These are phyloP conservation scores for Dendropsophus ebraccatus DNA, from an alignment of 2,113 vertebrate genomes.

Conservation along the genomic window DNA sequence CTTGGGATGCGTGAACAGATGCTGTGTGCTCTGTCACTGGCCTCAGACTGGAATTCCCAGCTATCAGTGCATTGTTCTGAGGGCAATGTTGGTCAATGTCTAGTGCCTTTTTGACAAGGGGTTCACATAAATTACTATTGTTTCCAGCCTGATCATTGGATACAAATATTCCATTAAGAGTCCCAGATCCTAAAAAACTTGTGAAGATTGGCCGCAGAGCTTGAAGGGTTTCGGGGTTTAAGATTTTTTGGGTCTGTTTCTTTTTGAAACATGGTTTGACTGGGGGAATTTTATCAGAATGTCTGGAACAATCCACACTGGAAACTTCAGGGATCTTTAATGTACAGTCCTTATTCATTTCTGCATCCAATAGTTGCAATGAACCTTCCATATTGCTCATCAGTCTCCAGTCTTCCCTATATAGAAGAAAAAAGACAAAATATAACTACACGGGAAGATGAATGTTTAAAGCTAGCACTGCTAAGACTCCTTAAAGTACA, in stretches of 20 bases:
- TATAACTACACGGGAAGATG: background rate
- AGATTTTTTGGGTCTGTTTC: conserved; percentile 85
- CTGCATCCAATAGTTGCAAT: conserved; percentile 78
- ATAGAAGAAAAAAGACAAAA: background rate
- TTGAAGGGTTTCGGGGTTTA: conserved; percentile 85
- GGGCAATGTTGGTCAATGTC: conserved; percentile 79
- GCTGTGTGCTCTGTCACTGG: conserved; percentile 60
- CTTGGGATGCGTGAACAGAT: conserved; percentile 66
- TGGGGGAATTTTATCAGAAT: conserved; percentile 86
- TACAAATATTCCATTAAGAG: conserved; percentile 88
- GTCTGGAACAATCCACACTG: conserved; percentile 76
- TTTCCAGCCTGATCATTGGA: conserved; percentile 75
- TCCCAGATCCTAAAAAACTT: conserved; percentile 83
- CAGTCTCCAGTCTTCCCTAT: conserved; percentile 52
- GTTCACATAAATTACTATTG: conserved; percentile 79
- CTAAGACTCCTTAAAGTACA: background rate
- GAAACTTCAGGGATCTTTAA: conserved; percentile 69
- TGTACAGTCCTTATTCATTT: conserved; percentile 63
- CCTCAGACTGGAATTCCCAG: conserved; percentile 62
- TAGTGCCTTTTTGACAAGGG: conserved; percentile 83
- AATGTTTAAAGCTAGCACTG: background rate
- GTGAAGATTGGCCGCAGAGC: conserved; percentile 88
- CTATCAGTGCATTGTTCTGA: conserved; percentile 74
- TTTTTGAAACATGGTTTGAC: conserved; percentile 98
- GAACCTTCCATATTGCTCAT: conserved; percentile 73